Conservation (phyloP, 2,888 invertebrate genomes). For the Zelleria hepariella region DNA sequence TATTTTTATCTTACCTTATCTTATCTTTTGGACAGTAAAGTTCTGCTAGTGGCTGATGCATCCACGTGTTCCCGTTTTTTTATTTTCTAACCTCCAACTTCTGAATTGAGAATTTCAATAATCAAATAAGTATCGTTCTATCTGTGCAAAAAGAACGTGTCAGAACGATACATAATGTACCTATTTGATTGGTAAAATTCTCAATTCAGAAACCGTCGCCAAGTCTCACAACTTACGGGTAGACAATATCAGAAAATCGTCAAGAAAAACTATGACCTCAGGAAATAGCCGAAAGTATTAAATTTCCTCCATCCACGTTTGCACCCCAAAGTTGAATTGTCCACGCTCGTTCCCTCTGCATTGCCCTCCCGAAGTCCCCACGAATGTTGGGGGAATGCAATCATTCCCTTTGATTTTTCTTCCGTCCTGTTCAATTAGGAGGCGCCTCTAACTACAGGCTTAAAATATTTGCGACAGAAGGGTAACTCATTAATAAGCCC, state of each 20-base stretch:
- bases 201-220: too few species aligned
- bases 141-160: too few species aligned
- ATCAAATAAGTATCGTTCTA: too few species aligned
- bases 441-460: conserved; percentile 54
- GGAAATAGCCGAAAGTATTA: background rate
- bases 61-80: too few species aligned
- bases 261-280: background rate
- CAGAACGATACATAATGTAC: too few species aligned
- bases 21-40: too few species aligned
- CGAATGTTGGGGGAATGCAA: conserved; percentile 61
- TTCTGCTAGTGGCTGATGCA: too few species aligned
- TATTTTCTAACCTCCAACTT: too few species aligned
- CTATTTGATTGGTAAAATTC: too few species aligned
- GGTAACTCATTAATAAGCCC: background rate
- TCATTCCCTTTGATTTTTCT: conserved; percentile 68
- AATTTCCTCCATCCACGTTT: conserved; percentile 14
- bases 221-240: too few species aligned
- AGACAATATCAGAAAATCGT: background rate
- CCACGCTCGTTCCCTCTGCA: conserved; percentile 51
- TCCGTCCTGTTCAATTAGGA: conserved; percentile 69
- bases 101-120: too few species aligned
- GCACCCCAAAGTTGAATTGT: conserved; percentile 53
- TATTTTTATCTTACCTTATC: too few species aligned
- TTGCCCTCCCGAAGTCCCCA: conserved; percentile 41
- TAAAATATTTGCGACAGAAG: conserved; percentile 7